These are phyloP conservation scores for Meloidogyne exigua DNA, from an alignment of 1,140 invertebrate species.

Conservation along the genomic window DNA sequence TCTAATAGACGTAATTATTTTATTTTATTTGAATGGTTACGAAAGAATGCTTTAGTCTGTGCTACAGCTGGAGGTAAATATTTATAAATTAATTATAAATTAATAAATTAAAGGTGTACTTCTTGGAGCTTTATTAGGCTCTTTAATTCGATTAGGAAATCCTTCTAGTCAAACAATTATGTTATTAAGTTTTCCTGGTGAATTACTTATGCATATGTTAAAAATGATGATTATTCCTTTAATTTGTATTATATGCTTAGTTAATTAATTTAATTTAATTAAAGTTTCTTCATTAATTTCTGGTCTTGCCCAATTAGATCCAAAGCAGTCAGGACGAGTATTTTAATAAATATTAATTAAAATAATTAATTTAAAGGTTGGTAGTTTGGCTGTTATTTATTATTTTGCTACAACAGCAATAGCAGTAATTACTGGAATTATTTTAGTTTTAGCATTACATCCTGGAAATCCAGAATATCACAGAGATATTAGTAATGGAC, in stretches of 20 bases:
- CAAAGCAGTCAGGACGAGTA: slow-evolving; percentile 44
- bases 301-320: slow-evolving; percentile 47
- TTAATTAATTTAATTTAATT: slow-evolving; percentile 4
- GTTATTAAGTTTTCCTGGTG: slow-evolving; percentile 58
- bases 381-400: slow-evolving; percentile 40
- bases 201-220: slow-evolving; percentile 62
- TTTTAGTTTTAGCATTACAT: slow-evolving; percentile 38
- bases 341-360: not conserved
- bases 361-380: slow-evolving; percentile 26
- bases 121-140: slow-evolving; percentile 54
- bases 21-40: slow-evolving; percentile 46
- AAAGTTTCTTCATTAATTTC: slow-evolving; percentile 28
- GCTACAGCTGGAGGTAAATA: slow-evolving; percentile 41
- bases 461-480: slow-evolving; percentile 43
- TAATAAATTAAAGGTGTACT: slow-evolving; percentile 39
- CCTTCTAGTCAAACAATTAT: slow-evolving; percentile 46
- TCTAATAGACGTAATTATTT: not conserved
- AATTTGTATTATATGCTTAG: slow-evolving; percentile 24
- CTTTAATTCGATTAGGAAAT: slow-evolving; percentile 30
- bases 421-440: slow-evolving; percentile 43
- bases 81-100: not conserved
- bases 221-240: slow-evolving; percentile 62
- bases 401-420: slow-evolving; percentile 44
- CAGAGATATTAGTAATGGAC: slow-evolving; percentile 60
- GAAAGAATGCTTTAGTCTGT: slow-evolving; percentile 55